Base-by-base conservation (phyloP, 2,113 vertebrate genomes). In the Leucopsar rothschildi region DNA sequence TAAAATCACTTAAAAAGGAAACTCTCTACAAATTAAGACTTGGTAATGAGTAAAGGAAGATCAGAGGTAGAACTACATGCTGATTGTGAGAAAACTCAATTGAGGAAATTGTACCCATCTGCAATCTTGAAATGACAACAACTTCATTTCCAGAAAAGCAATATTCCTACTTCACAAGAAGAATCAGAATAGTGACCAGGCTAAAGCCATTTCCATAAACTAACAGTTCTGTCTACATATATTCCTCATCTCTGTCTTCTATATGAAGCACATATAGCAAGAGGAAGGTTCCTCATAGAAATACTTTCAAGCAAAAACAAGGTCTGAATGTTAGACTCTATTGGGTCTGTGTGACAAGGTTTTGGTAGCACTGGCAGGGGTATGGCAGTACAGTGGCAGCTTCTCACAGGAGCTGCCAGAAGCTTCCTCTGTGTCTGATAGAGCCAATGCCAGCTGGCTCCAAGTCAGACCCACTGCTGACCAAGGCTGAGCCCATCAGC, bases 1-100 rank as follows among this genome's bases (percentile, higher is more conserved):
- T 88, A 86, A 95, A 96, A 87, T 87, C 90, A 84, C 84, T 91
- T 96, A 53, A 94, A 93, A 95, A 87, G 78, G 45, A 95, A 92
- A 76, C 53, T 78, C 40, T 82, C 44, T 78, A 77, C 71, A 95
- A 82, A 94, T 93, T 93, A 92, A 95, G 87, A 87, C 66, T 47
- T 87, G 28, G 49, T 87, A 92, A 95, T 77, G 44, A 88, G 47
- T 20, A 56, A 84, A 91, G 70, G 47, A 90, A 77, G 70, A 95
- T 91, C 93, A 85, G 52, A 95, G 23, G 45, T 44, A 95, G 66
- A 93, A 75, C 40, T 60, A 57, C 29, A 76, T 23, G 28, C 59
- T 65, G 59, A 93, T 87, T 87, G 89, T 64, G 64, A 92, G 42
- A 82, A 42, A 85, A 90, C 35, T 85, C 71, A 84, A 55, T 94